Conservation (phyloP, 2,888 invertebrate genomes). For the Amphiduros pacificus region DNA sequence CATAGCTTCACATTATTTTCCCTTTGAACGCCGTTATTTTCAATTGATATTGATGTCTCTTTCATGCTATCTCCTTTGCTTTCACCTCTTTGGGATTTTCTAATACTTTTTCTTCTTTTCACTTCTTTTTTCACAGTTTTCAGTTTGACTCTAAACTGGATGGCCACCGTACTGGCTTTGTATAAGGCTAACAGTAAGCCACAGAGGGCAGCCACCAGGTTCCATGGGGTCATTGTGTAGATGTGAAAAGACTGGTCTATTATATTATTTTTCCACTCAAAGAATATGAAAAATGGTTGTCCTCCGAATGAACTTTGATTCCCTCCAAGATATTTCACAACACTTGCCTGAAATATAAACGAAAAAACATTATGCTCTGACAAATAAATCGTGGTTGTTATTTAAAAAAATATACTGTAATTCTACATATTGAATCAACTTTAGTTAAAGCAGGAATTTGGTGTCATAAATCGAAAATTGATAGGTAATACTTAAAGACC, state of each 20-base stretch:
- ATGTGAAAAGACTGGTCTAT: conserved; percentile 21
- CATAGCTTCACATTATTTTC: too few species aligned
- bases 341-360: background rate
- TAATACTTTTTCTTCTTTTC: background rate
- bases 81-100: background rate
- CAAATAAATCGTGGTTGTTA: too few species aligned
- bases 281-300: conserved; percentile 20
- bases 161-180: background rate
- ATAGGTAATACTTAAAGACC: too few species aligned
- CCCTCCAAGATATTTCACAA: background rate
- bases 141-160: background rate
- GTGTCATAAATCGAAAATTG: too few species aligned
- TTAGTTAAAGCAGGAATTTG: too few species aligned
- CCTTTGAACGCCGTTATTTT: too few species aligned
- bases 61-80: too few species aligned
- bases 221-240: conserved; percentile 17
- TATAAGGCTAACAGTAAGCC: conserved; percentile 16
- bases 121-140: background rate
- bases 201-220: conserved; percentile 15
- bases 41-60: too few species aligned
- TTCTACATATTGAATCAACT: too few species aligned
- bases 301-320: background rate
- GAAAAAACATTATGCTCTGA: too few species aligned
- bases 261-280: conserved; percentile 23
- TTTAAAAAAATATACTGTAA: too few species aligned